Conservation (phyloP, 2,113 vertebrate genomes). For the Nothobranchius kuhntae region DNA sequence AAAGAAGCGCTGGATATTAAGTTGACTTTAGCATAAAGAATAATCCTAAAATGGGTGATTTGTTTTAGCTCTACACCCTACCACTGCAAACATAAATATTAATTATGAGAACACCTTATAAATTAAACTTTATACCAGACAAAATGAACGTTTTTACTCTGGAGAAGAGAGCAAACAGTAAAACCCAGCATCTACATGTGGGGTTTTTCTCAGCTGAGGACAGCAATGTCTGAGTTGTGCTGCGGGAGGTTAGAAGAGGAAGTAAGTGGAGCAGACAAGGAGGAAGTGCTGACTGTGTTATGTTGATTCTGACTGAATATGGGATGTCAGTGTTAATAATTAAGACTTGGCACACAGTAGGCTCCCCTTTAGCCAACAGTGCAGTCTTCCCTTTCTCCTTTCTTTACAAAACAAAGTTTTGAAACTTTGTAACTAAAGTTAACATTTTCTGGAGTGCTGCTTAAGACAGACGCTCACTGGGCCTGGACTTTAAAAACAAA, state of each 20-base stretch:
- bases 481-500: too few species aligned
- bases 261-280: conserved; percentile 47
- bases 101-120: background rate
- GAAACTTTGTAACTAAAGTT: too few species aligned
- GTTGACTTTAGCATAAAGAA: background rate
- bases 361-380: conserved; percentile 15
- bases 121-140: background rate
- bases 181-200: background rate
- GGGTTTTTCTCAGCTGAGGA: conserved; percentile 12
- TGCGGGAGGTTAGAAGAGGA: conserved; percentile 51
- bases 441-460: too few species aligned
- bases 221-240: conserved; percentile 18
- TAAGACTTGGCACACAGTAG: conserved; percentile 4
- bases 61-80: background rate
- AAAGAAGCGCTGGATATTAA: conserved; percentile 40
- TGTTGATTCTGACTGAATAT: conserved; percentile 45
- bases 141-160: background rate
- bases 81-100: background rate
- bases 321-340: conserved; percentile 43
- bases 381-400: background rate
- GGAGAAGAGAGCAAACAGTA: background rate
- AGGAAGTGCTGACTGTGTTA: conserved; percentile 59
- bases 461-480: too few species aligned
- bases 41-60: background rate
- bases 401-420: background rate